Evolutionary conservation across 2,797 vertebrate species (phyloP).

Genomic region (Danio tinwini): DNA sequence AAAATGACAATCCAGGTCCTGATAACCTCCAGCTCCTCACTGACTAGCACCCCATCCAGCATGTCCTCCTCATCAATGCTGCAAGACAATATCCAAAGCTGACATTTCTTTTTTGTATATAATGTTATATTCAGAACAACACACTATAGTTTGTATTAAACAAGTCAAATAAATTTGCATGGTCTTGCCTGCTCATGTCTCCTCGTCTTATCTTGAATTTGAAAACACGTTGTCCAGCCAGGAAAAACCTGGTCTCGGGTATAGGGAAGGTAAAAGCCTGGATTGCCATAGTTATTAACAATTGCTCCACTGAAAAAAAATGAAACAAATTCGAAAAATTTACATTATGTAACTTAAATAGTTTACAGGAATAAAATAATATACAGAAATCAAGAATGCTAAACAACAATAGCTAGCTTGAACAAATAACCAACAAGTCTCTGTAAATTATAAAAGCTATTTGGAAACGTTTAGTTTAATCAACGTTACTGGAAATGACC

Average conservation of each 20-base stretch:
- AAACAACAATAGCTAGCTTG: background rate
- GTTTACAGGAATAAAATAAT: too few relatives aligned
- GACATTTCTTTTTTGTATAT: background rate
- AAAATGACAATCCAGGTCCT: constrained; percentile 1
- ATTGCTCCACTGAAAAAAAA: constrained; percentile 21
- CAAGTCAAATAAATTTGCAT: background rate
- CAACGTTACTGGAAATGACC: background rate
- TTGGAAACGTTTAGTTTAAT: background rate
- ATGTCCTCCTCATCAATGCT: constrained; percentile 60
- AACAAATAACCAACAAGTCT: background rate
- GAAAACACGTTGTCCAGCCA: constrained; percentile 77
- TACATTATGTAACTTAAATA: too few relatives aligned
- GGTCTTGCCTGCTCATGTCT: constrained; percentile 77
- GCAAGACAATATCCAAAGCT: constrained; percentile 24
- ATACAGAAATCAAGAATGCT: background rate
- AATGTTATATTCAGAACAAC: background rate
- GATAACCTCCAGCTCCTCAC: constrained; percentile 74
- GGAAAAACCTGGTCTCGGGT: constrained; percentile 82
- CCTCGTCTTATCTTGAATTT: constrained; percentile 84
- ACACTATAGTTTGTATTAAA: background rate
- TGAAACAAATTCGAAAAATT: too few relatives aligned
- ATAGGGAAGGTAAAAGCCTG: constrained; percentile 79
- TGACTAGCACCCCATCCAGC: constrained; percentile 42
- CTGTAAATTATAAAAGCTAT: background rate
- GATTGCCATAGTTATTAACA: constrained; percentile 74